Evolutionary conservation across 2,113 vertebrate species (phyloP).

Genomic region (Callipepla californica): DNA sequence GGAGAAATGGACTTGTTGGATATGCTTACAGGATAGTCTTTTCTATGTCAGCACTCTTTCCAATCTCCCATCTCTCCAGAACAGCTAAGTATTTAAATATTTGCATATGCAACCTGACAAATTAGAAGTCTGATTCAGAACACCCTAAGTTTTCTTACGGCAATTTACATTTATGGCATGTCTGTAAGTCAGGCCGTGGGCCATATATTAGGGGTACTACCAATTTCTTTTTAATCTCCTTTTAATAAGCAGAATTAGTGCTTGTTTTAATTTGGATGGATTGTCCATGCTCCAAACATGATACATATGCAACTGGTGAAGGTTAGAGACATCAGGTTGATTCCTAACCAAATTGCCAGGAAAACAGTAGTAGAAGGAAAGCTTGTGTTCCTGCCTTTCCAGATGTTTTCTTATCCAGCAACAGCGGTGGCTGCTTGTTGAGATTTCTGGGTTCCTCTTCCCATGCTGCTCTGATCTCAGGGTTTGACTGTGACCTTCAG

Average conservation of each 20-base stretch:
- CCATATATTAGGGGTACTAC: not conserved
- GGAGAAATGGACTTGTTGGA: not conserved
- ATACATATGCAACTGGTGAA: rapidly evolving
- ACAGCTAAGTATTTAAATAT: not conserved
- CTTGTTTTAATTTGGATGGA: not conserved
- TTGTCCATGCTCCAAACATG: not conserved
- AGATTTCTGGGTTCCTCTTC: not conserved
- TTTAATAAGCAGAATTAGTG: not conserved
- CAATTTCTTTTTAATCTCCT: not conserved
- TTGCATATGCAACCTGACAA: rapidly evolving
- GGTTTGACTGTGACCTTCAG: not conserved
- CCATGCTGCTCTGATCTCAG: not conserved
- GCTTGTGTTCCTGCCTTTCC: not conserved
- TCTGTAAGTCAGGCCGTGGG: not conserved
- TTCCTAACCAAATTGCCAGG: not conserved
- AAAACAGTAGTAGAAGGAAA: not conserved
- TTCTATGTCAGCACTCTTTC: not conserved
- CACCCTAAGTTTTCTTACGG: not conserved
- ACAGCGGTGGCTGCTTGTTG: not conserved
- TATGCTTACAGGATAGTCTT: not conserved
- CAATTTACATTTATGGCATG: not conserved
- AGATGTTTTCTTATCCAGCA: not conserved
- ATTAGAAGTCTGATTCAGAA: not conserved
- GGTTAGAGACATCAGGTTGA: not conserved
- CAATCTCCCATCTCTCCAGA: not conserved